phyloP scores from a whole-genome alignment of 2,797 vertebrate species.

The Helostoma temminkii region DNA sequence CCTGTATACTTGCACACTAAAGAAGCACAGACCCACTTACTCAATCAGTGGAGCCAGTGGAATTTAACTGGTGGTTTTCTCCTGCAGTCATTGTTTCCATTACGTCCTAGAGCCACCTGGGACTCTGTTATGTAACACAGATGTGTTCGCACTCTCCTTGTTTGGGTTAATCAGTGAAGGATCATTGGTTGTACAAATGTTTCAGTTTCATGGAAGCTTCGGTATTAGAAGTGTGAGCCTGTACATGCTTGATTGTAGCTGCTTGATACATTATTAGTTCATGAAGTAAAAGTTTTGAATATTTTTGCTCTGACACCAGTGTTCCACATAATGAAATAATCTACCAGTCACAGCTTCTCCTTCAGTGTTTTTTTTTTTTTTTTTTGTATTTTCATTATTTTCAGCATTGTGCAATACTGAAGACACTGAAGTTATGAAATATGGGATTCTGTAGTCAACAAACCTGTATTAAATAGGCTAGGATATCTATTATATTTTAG shows the following conservation, averaged over 20 bases:
- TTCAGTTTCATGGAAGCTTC: slow-evolving; percentile 3
- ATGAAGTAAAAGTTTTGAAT: slow-evolving; percentile 1
- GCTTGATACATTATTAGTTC: slow-evolving; percentile 1
- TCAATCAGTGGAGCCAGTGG: slow-evolving; percentile 18
- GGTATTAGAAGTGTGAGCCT: neutral
- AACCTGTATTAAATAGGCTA: too few relatives aligned
- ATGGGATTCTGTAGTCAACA: too few relatives aligned
- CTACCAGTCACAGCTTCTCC: too few relatives aligned
- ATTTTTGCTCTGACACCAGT: slow-evolving; percentile 10
- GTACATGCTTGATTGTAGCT: slow-evolving; percentile 9
- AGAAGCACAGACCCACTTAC: slow-evolving; percentile 51
- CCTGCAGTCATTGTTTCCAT: slow-evolving; percentile 59
- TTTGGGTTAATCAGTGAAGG: slow-evolving; percentile 33
- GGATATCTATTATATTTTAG: too few relatives aligned
- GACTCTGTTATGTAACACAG: slow-evolving; percentile 44
- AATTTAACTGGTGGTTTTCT: slow-evolving; percentile 31
- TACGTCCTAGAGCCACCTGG: slow-evolving; percentile 39
- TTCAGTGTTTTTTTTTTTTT: too few relatives aligned
- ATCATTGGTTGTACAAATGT: slow-evolving; percentile 33
- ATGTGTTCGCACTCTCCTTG: slow-evolving; percentile 27
- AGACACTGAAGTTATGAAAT: too few relatives aligned
- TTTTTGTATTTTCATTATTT: too few relatives aligned
- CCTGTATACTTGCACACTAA: slow-evolving; percentile 43
- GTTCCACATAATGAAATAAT: too few relatives aligned
- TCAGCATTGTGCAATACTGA: slow-evolving; percentile 9